Percentiles rank a stretch among this genome's conserved stretches.
Evolutionary conservation across 2,797 vertebrate genomes (phyloP).

Genomic region (Lutjanus argentimaculatus): DNA sequence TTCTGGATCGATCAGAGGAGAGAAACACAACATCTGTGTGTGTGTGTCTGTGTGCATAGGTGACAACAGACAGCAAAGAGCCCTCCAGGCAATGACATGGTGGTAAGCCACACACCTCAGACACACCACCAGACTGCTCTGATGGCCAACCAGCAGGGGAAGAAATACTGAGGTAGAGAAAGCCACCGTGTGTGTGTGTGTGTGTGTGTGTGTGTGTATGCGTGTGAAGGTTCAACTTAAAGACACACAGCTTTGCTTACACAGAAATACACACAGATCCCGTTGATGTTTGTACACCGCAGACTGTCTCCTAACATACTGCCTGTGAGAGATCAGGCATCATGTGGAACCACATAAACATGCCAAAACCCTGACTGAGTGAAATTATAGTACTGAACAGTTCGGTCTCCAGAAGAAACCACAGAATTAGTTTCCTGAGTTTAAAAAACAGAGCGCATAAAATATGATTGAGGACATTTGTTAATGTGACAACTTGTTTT

Average conservation of each 20-base stretch:
- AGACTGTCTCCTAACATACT: constrained; percentile 56
- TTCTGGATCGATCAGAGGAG: constrained; percentile 23
- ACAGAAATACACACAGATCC: constrained; percentile 56
- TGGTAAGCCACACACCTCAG: constrained; percentile 83
- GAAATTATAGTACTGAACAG: constrained; percentile 34
- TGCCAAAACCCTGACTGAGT: constrained; percentile 41
- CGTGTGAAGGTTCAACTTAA: constrained; percentile 38
- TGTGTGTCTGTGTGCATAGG: constrained; percentile 48
- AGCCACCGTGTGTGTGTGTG: constrained; percentile 42
- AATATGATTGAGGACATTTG: constrained; percentile 19
- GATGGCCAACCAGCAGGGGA: constrained; percentile 62
- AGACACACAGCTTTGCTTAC: constrained; percentile 59
- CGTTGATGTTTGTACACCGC: constrained; percentile 62
- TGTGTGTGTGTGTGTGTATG: constrained; percentile 5
- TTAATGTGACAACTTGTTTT: constrained; percentile 27
- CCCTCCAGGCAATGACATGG: constrained; percentile 67
- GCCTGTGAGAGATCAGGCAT: constrained; percentile 52
- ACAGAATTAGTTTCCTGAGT: constrained; percentile 23
- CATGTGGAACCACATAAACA: constrained; percentile 58
- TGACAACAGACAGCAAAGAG: constrained; percentile 62
- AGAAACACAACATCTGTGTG: constrained; percentile 17
- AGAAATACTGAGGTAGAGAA: constrained; percentile 54
- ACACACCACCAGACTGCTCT: constrained; percentile 68
- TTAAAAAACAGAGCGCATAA: background rate
- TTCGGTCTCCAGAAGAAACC: constrained; percentile 26